These are phyloP conservation scores for Nothocercus julius DNA, from an alignment of 2,113 vertebrate species.

Conservation along the genomic window DNA sequence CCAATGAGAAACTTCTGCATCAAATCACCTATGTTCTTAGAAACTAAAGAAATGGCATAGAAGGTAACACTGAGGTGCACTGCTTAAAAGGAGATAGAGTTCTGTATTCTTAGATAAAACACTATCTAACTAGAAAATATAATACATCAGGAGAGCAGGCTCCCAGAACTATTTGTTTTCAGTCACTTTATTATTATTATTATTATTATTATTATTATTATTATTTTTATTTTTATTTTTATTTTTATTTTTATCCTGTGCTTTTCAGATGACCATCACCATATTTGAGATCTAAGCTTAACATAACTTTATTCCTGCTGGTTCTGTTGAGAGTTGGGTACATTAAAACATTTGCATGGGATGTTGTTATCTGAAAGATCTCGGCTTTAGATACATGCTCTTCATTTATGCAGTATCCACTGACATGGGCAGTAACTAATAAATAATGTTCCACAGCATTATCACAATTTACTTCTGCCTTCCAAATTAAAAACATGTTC, in stretches of 20 bases:
- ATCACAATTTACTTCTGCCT: background rate
- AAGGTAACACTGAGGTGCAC: background rate
- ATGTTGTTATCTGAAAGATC: background rate
- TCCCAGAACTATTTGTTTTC: background rate
- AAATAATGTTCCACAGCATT: background rate
- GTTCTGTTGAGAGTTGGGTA: background rate
- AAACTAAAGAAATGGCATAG: background rate
- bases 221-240: background rate
- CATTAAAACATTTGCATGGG: background rate
- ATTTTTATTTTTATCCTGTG: background rate
- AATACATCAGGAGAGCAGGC: background rate
- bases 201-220: background rate
- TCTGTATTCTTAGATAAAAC: background rate
- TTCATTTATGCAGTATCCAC: background rate
- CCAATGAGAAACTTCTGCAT: background rate
- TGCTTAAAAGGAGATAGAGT: background rate
- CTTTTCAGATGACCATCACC: background rate
- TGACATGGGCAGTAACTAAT: background rate
- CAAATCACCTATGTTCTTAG: background rate
- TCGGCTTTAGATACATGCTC: rapidly evolving
- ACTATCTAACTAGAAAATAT: background rate
- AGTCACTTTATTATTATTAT: background rate
- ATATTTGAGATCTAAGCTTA: background rate
- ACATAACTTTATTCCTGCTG: background rate
- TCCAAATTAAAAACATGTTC: background rate